A percentile compares a stretch with the other conserved stretches of the same genome.
Evolutionary conservation across 2,888 invertebrate genomes (phyloP).

Genomic region (Baronia brevicornis): DNA sequence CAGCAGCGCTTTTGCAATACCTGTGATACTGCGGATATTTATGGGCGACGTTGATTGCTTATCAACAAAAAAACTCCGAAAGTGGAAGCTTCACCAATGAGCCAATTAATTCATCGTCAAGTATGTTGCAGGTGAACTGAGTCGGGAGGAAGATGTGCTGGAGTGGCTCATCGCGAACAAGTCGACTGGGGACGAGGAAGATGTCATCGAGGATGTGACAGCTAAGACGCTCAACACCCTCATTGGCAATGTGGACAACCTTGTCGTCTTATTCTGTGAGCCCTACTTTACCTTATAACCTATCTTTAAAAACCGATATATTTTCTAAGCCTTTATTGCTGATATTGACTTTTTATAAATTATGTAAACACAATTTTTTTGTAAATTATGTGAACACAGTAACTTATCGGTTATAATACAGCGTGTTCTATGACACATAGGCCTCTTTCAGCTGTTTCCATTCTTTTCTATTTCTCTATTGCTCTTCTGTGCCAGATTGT

Average conservation of each 20-base stretch:
- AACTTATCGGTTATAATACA: too few relatives aligned
- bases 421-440: too few relatives aligned
- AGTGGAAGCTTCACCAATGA: constrained; percentile 4
- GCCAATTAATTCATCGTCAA: constrained; percentile 3
- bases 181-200: constrained; percentile 94
- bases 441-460: too few relatives aligned
- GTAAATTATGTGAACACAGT: too few relatives aligned
- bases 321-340: too few relatives aligned
- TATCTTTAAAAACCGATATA: too few relatives aligned
- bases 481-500: too few relatives aligned
- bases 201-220: constrained; percentile 96
- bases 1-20: background rate
- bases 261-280: constrained; percentile 95
- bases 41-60: background rate
- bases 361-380: too few relatives aligned
- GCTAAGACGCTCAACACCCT: constrained; percentile 90
- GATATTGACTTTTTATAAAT: too few relatives aligned
- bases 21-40: too few relatives aligned
- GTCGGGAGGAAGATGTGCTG: constrained; percentile 92
- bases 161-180: constrained; percentile 96
- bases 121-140: constrained; percentile 81
- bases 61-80: constrained; percentile 4
- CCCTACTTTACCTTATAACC: too few relatives aligned
- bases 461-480: too few relatives aligned
- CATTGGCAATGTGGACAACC: constrained; percentile 91